These are phyloP conservation scores for Oncorhynchus clarkii DNA, from an alignment of 2,113 vertebrate genomes.

Conservation along the genomic window DNA sequence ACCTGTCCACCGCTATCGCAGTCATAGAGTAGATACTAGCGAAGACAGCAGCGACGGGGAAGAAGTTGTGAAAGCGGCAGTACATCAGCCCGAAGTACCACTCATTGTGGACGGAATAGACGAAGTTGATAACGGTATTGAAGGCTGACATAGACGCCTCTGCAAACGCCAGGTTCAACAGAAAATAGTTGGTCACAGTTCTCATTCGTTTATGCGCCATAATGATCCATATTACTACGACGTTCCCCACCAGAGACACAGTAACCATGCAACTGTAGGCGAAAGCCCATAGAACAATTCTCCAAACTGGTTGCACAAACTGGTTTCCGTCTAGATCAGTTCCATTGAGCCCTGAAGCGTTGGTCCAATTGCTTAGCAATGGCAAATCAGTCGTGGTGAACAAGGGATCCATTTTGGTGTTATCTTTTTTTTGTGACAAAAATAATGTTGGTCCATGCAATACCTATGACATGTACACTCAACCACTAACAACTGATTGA, in stretches of 20 bases:
- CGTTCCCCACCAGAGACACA: constrained; percentile 89
- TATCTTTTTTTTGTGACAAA: background rate
- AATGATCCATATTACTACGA: constrained; percentile 96
- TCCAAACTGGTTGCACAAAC: constrained; percentile 90
- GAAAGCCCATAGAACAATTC: constrained; percentile 88
- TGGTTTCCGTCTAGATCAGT: constrained; percentile 75
- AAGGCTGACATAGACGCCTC: constrained; percentile 95
- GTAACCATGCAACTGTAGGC: constrained; percentile 88
- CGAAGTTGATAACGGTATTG: constrained; percentile 96
- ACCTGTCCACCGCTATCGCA: constrained; percentile 94
- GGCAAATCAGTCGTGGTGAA: constrained; percentile 60
- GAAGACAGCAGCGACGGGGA: constrained; percentile 92
- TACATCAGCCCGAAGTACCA: constrained; percentile 94
- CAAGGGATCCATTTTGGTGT: constrained; percentile 64
- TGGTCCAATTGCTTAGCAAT: constrained; percentile 55
- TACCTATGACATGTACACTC: background rate
- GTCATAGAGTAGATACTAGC: constrained; percentile 99
- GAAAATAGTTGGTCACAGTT: constrained; percentile 96
- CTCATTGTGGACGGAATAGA: constrained; percentile 89
- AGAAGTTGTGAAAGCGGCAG: constrained; percentile 99
- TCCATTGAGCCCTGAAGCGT: constrained; percentile 48
- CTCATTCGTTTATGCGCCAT: constrained; percentile 95
- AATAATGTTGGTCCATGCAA: background rate
- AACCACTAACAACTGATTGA: background rate
- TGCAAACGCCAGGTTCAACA: constrained; percentile 93